Evolutionary conservation across 2,888 invertebrate species (phyloP).

Genomic region (Megamerina dolium): DNA sequence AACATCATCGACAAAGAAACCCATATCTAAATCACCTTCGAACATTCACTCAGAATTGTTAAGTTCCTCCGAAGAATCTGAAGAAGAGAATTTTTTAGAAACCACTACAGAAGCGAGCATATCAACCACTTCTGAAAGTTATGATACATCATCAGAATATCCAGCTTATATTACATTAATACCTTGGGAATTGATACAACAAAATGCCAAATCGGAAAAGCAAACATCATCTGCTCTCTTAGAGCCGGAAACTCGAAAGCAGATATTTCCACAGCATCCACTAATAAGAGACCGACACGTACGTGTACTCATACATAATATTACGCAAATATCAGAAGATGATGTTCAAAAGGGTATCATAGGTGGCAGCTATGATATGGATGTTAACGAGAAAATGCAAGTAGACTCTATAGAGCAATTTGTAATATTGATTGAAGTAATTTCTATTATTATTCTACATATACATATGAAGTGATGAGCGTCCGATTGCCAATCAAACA

Average conservation of each 20-base stretch:
- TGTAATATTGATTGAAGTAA: background rate
- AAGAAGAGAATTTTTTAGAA: slow-evolving; percentile 1
- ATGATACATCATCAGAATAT: slow-evolving; percentile 22
- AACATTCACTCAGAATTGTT: slow-evolving; percentile 31
- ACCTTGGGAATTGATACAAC: slow-evolving; percentile 41
- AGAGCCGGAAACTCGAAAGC: slow-evolving; percentile 3
- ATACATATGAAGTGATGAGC: slow-evolving; percentile 32
- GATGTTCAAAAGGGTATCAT: slow-evolving; percentile 39
- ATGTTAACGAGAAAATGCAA: slow-evolving; percentile 43
- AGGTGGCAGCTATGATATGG: slow-evolving; percentile 26
- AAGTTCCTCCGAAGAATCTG: slow-evolving; percentile 30
- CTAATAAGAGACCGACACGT: slow-evolving; percentile 51
- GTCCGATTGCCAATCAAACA: slow-evolving; percentile 47
- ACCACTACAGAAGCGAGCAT: slow-evolving; percentile 14
- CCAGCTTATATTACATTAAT: slow-evolving; percentile 30
- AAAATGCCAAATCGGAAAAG: slow-evolving; percentile 37
- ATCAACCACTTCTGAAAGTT: background rate
- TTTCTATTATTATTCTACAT: background rate
- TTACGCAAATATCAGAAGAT: slow-evolving; percentile 53
- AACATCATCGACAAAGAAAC: no score
- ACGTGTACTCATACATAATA: slow-evolving; percentile 62
- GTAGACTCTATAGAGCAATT: slow-evolving; percentile 10
- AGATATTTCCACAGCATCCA: slow-evolving; percentile 19
- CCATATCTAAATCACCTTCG: no score
- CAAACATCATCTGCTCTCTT: slow-evolving; percentile 23